Evolutionary conservation across 2,888 invertebrate genomes (phyloP), one percentile per base, ranked within the genome.

Genomic region (Drosophila tripunctata): DNA sequence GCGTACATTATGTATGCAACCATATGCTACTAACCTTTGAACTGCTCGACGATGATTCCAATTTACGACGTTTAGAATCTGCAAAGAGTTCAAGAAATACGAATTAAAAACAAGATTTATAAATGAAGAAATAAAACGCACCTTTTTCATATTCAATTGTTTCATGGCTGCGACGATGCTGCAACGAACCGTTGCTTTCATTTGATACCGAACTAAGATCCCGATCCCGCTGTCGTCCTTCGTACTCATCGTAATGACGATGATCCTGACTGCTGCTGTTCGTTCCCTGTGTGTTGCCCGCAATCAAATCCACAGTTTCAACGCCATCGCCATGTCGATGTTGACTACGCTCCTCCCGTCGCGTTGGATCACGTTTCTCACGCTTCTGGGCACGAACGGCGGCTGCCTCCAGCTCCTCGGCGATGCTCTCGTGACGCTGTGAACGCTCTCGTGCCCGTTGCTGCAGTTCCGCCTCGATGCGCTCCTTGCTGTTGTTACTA

Each of bases 61-160:
- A 91, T 94, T 96, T 96, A 93, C 96, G 95, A 92, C 96, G 94
- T 93, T 96, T 96, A 88, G 94, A 93, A 92, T 96, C 96, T 90
- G 33, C 2, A 58, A 44, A 24, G 7, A 33, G 4, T n/a, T 27
- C n/a, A 2, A 30, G 7, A 12, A 12, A n/a, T n/a, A n/a, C n/a
- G n/a, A n/a, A n/a, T n/a, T n/a, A n/a, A n/a, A n/a, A n/a, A n/a
- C n/a, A n/a, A n/a, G n/a, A n/a, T n/a, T n/a, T n/a, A n/a, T n/a
- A n/a, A n/a, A n/a, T n/a, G n/a, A n/a, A n/a, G n/a, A n/a, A n/a
- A n/a, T n/a, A n/a, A n/a, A 10, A 24, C 17, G 12, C 21, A 67
- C 94, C 94, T 94, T 94, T 93, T 87, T 93, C 93, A 80, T 92
- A 92, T 84, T 94, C 94, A 88, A 91, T 82, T 54, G 92, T 90